Conservation (phyloP, 2,888 invertebrate genomes). For the Leptinotarsa juncta region DNA sequence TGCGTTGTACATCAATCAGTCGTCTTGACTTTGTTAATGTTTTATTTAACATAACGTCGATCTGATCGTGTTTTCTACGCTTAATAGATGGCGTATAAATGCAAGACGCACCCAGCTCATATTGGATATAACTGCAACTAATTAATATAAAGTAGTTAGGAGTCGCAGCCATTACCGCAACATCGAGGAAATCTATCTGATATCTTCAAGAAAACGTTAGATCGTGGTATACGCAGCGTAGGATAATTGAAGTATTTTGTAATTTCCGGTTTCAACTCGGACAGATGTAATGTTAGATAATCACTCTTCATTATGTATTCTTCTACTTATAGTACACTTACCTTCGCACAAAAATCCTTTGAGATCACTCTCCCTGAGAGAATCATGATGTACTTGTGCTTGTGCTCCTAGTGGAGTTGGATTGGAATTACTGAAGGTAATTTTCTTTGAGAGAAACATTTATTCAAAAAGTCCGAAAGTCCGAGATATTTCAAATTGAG, state of each 20-base stretch:
- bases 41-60: constrained; percentile 51
- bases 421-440: too few species aligned
- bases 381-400: too few species aligned
- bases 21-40: constrained; percentile 46
- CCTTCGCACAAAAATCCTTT: too few species aligned
- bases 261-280: constrained; percentile 7
- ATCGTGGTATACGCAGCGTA: constrained; percentile 9
- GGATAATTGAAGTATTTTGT: constrained; percentile 4
- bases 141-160: constrained; percentile 35
- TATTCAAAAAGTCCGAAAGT: too few species aligned
- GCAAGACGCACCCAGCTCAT: constrained; percentile 35
- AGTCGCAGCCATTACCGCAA: constrained; percentile 26
- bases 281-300: background rate
- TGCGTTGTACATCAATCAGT: constrained; percentile 49
- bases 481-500: too few species aligned
- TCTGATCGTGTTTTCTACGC: constrained; percentile 46
- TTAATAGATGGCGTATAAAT: constrained; percentile 44
- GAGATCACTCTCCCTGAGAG: too few species aligned
- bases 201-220: background rate
- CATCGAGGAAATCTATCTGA: constrained; percentile 22
- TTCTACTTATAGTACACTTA: too few species aligned
- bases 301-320: background rate
- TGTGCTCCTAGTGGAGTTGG: too few species aligned
- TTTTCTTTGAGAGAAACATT: too few species aligned
- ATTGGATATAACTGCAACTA: constrained; percentile 36